A percentile compares a stretch with the other conserved stretches of the same genome.
Evolutionary conservation across 2,888 invertebrate genomes (phyloP).

Genomic region (Sabellastarte sp.): DNA sequence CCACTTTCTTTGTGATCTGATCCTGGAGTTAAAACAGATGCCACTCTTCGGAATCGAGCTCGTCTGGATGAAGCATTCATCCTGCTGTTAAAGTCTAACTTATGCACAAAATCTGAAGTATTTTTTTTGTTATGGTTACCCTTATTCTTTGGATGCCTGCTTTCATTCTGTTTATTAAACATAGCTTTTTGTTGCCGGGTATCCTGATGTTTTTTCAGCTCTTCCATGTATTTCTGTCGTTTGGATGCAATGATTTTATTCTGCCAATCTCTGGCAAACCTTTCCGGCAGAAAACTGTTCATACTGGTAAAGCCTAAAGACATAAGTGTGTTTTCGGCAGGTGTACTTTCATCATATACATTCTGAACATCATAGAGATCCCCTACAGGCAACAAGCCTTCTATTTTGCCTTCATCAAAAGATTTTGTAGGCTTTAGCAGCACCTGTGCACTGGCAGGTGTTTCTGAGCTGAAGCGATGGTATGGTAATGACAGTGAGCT

Average conservation of each 20-base stretch:
- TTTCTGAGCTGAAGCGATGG: too few species aligned
- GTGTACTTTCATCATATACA: not conserved
- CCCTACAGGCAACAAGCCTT: not conserved
- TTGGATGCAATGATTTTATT: not conserved
- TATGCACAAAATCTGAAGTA: not conserved
- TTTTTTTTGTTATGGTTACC: not conserved
- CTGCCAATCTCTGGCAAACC: not conserved
- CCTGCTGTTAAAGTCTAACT: constrained; percentile 1
- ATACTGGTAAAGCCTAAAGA: not conserved
- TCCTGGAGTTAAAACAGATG: not conserved
- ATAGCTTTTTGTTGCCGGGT: not conserved
- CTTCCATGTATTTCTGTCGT: not conserved
- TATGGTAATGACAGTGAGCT: too few species aligned
- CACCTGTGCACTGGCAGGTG: too few species aligned
- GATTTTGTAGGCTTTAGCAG: too few species aligned
- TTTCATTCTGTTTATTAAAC: not conserved
- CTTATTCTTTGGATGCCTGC: not conserved
- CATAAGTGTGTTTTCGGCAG: not conserved
- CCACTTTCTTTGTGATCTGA: not conserved
- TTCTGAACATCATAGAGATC: not conserved
- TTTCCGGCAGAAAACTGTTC: not conserved
- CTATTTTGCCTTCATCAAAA: too few species aligned
- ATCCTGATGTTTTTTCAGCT: not conserved
- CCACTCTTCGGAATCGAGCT: not conserved
- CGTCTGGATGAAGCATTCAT: not conserved